Base-by-base conservation (phyloP, 92 coral and sea anemone species). In the Chrysogorgia sp. region DNA sequence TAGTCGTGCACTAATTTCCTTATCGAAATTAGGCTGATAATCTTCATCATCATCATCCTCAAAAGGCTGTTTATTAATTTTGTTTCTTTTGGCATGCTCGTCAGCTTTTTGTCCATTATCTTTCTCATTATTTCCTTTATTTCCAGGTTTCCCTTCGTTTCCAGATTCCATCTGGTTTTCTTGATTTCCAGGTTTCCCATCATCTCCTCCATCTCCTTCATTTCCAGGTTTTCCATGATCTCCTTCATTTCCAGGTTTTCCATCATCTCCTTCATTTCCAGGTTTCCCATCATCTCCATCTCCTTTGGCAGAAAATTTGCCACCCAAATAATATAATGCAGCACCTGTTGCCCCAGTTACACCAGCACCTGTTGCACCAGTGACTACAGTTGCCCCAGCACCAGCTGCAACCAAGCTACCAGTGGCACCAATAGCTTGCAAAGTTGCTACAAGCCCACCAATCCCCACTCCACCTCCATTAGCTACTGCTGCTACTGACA, bases 371-470 rank as follows among this genome's bases (percentile, higher is more conserved):
- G 30, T 26, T 1, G 62, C 65, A 31, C 64, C 79, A 1, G 31
- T 65, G 33, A 49, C 79, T 19, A 41, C 79, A n/a, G 65, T 37
- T 0, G 21, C 79, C 14, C 32, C 10, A 22, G 50, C 17, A 31
- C 79, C 79, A 32, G 62, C 65, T 9, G 79, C 79, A 53, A 60
- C 76, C 32, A 69, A 52, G 17, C 35, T 69, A 2, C 79, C 79
- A 10, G 79, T 72, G 29, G 79, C 79, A 53, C 79, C 79, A 31
- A 72, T 65, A 31, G 79, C 79, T 56, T 72, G 79, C 35, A 72
- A 72, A 19, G 79, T 72, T 7, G 79, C 79, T n/a, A 72, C 79
- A 72, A 56, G 64, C 0, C 63, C 40, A 40, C 79, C 79, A 50
- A 65, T 48, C 0, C 48, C 79, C 0, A 72, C 79, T 12, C 79